These are phyloP conservation scores for Sweltsa coloradensis DNA, from an alignment of 1,140 invertebrate species.

Conservation along the genomic window DNA sequence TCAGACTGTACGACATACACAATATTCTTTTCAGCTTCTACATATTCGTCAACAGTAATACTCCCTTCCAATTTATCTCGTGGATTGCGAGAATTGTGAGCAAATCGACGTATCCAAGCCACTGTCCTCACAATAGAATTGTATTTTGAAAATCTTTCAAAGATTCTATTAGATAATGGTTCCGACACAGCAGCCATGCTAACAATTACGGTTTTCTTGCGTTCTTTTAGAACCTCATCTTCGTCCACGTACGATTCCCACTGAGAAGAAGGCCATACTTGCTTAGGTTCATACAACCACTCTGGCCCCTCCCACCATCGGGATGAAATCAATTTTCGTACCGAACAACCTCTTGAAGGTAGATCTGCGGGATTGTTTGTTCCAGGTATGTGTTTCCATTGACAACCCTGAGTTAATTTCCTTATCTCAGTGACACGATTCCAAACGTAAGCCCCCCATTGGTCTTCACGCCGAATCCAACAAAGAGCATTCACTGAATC, in stretches of 20 bases:
- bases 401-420: not conserved
- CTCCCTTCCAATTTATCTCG: not conserved
- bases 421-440: slow-evolving; percentile 19
- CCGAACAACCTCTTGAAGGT: slow-evolving; percentile 26
- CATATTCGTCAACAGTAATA: slow-evolving; percentile 5
- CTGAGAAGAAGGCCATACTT: slow-evolving; percentile 20
- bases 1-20: slow-evolving; percentile 4
- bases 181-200: not conserved
- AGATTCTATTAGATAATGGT: slow-evolving; percentile 9
- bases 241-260: slow-evolving; percentile 14
- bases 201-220: not conserved
- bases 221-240: slow-evolving; percentile 4
- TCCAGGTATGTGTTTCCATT: slow-evolving; percentile 28
- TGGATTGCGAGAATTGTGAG: slow-evolving; percentile 13
- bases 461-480: slow-evolving; percentile 21
- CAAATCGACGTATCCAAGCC: slow-evolving; percentile 20
- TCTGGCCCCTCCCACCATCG: slow-evolving; percentile 29
- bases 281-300: slow-evolving; percentile 19
- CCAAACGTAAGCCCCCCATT: slow-evolving; percentile 16
- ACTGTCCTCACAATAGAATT: slow-evolving; percentile 20
- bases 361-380: slow-evolving; percentile 30
- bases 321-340: slow-evolving; percentile 21
- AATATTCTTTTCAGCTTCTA: slow-evolving; percentile 4
- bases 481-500: slow-evolving; percentile 25
- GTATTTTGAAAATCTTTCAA: slow-evolving; percentile 18